phyloP scores from a whole-genome alignment of 2,888 invertebrate species.

The Agonum fuliginosum region DNA sequence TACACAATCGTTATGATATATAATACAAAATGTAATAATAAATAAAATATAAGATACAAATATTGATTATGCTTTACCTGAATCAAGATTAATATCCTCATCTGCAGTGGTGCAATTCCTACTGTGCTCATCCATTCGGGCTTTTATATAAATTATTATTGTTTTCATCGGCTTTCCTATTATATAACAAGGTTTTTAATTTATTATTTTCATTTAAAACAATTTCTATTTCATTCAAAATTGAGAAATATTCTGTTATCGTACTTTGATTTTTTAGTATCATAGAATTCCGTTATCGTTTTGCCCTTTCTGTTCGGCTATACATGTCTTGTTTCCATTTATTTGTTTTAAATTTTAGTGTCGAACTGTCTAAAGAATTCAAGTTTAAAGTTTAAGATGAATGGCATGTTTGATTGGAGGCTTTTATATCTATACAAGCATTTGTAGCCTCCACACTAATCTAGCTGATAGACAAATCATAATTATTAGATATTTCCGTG shows the following conservation, averaged over 20 bases:
- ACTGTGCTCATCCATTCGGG: too few species aligned
- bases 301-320: background rate
- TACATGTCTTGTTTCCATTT: background rate
- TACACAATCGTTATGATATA: too few species aligned
- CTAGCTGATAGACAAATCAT: background rate
- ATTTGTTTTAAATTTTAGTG: background rate
- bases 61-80: too few species aligned
- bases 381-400: background rate
- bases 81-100: too few species aligned
- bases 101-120: too few species aligned
- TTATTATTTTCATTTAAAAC: background rate
- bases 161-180: too few species aligned
- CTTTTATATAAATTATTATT: too few species aligned
- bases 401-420: background rate
- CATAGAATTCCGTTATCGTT: background rate
- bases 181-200: background rate
- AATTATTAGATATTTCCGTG: background rate
- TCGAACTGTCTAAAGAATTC: background rate
- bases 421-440: background rate
- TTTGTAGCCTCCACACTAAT: background rate
- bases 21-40: too few species aligned
- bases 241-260: background rate
- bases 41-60: too few species aligned
- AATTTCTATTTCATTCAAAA: background rate
- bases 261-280: conserved; percentile 1